Conservation (phyloP, 2,113 vertebrate species). For the Agapornis roseicollis region DNA sequence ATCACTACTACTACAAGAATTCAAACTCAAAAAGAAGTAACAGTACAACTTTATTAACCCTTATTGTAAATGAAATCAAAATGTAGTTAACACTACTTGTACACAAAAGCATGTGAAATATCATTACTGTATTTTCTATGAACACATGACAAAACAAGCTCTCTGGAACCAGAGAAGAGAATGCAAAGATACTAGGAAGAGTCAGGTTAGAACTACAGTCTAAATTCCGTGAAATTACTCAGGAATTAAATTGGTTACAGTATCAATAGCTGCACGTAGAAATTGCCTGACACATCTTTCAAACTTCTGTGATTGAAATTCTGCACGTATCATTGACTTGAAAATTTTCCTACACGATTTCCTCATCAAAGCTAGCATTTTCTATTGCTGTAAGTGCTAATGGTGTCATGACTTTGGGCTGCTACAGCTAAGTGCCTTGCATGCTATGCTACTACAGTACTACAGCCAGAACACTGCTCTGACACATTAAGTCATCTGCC, state of each 20-base stretch:
- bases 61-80: not conserved
- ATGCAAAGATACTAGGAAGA: not conserved
- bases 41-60: conserved; percentile 45
- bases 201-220: conserved; percentile 7
- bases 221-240: conserved; percentile 16
- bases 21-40: conserved; percentile 29
- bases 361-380: not conserved
- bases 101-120: not conserved
- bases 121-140: not conserved
- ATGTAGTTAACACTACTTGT: not conserved
- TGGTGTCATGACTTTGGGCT: not conserved
- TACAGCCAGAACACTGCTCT: not conserved
- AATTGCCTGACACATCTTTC: conserved; percentile 40
- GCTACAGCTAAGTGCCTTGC: not conserved
- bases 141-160: not conserved
- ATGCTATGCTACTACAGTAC: not conserved
- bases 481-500: not conserved
- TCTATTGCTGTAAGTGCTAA: not conserved
- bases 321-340: not conserved
- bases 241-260: not conserved
- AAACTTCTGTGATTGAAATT: not conserved
- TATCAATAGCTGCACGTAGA: not conserved
- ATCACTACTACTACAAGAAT: conserved; percentile 6
- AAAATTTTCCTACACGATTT: not conserved
- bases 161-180: not conserved